These are phyloP conservation scores for Pteropus rufus DNA, from an alignment of 2,797 vertebrate genomes.

Conservation along the genomic window DNA sequence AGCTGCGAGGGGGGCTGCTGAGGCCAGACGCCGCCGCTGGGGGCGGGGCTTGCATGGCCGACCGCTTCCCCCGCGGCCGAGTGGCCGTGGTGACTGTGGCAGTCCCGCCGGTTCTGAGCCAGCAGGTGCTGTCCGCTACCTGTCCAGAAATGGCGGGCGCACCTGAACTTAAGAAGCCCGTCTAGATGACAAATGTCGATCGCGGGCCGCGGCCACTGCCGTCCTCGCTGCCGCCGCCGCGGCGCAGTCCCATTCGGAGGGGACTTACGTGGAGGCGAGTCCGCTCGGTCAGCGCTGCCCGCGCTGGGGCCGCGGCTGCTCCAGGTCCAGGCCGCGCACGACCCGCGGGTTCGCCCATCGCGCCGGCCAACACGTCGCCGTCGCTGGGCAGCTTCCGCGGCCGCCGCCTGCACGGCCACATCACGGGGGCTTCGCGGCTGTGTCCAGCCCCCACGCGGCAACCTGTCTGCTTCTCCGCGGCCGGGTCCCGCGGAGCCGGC, in stretches of 20 bases:
- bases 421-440: neutral
- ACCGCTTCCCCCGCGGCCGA: neutral
- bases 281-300: rapidly evolving
- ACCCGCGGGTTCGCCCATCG: too few species aligned
- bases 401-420: neutral
- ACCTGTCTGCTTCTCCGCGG: neutral
- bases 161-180: neutral
- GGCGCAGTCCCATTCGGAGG: neutral
- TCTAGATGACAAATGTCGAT: neutral
- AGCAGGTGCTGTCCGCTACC: neutral
- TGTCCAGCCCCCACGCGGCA: neutral
- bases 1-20: too few species aligned
- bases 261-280: neutral
- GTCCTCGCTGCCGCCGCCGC: neutral
- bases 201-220: neutral
- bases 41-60: neutral
- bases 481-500: neutral
- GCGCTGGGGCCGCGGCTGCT: rapidly evolving
- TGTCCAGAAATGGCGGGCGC: neutral
- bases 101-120: neutral
- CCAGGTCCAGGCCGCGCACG: neutral
- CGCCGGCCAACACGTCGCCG: too few species aligned
- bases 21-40: too few species aligned
- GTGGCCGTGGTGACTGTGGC: neutral
- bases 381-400: too few species aligned